phyloP scores from a whole-genome alignment of 2,888 invertebrate genomes.

The Philereme vetulata region DNA sequence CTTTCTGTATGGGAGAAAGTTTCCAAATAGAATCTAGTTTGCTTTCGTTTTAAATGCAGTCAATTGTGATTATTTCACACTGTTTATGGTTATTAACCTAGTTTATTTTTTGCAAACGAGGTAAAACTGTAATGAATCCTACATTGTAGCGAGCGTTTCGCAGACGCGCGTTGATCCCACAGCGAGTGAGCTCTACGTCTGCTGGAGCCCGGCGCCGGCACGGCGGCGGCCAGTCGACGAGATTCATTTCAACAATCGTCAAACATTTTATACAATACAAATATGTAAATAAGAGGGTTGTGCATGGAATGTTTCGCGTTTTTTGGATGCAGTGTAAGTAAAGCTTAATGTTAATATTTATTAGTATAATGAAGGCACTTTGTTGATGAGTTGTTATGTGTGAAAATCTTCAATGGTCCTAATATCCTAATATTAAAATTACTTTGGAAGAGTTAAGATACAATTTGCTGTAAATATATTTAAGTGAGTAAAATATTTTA shows the following conservation, averaged over 20 bases:
- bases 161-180: conserved; percentile 57
- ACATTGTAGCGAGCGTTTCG: conserved; percentile 51
- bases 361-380: conserved; percentile 11
- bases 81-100: conserved; percentile 37
- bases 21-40: conserved; percentile 39
- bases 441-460: too few species aligned
- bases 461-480: background rate
- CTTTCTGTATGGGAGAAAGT: conserved; percentile 40
- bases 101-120: conserved; percentile 31
- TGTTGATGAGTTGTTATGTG: conserved; percentile 5
- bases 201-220: conserved; percentile 13
- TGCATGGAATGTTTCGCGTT: conserved; percentile 16
- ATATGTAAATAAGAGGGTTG: conserved; percentile 17
- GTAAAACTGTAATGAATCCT: conserved; percentile 20
- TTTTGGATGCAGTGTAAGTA: conserved; percentile 9
- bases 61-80: conserved; percentile 42
- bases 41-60: conserved; percentile 46
- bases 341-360: conserved; percentile 20
- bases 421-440: too few species aligned
- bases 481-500: background rate
- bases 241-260: conserved; percentile 20
- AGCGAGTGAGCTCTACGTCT: conserved; percentile 32
- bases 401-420: background rate
- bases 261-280: background rate
- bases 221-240: conserved; percentile 4